Evolutionary conservation across 2,888 invertebrate species (phyloP).

Genomic region (Eurytoma californica): DNA sequence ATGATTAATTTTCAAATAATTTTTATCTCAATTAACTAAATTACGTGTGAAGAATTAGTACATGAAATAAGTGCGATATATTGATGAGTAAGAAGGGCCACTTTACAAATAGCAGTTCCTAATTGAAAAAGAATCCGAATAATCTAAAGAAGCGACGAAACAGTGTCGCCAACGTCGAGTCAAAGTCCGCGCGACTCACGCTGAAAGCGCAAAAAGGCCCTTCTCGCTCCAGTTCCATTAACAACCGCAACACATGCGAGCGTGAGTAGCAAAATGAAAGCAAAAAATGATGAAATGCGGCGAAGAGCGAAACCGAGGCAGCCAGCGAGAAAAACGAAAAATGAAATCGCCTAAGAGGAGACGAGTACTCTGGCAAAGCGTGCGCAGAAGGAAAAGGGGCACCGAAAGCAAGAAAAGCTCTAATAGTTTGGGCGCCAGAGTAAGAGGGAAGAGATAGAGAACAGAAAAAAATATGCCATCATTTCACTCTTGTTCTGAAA

Average conservation of each 20-base stretch:
- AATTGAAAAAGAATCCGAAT: neutral
- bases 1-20: too few species aligned
- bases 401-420: neutral
- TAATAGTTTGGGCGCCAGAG: neutral
- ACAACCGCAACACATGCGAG: conserved; percentile 12
- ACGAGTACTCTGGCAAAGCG: neutral
- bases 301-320: neutral
- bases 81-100: neutral
- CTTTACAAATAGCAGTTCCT: neutral
- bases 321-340: conserved; percentile 8
- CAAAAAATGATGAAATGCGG: conserved; percentile 9
- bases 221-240: conserved; percentile 44
- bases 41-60: too few species aligned
- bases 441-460: neutral
- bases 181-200: neutral
- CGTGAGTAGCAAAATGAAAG: conserved; percentile 9
- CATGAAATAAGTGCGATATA: too few species aligned
- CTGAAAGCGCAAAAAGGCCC: conserved; percentile 27
- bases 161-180: neutral
- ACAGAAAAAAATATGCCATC: neutral
- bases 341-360: conserved; percentile 28
- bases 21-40: too few species aligned
- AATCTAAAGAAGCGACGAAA: neutral
- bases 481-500: neutral
- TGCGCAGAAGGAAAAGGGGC: neutral